A percentile compares a stretch with the other conserved stretches of the same genome.
Conservation (phyloP, 2,888 invertebrate genomes). For the Drosophila bunnanda region DNA sequence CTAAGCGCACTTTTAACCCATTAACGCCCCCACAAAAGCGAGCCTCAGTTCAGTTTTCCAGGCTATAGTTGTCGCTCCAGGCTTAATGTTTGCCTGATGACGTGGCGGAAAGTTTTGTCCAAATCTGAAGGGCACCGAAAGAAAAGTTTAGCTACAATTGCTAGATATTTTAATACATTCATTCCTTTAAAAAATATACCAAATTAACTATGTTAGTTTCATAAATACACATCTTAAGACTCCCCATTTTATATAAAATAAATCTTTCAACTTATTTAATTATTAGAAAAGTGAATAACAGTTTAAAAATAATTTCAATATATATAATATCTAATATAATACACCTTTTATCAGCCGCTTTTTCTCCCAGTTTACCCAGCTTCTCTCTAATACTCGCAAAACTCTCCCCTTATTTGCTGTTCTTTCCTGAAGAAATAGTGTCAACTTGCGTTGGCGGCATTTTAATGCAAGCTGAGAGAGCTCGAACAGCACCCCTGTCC, state of each 20-base stretch:
- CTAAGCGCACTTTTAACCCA: slow-evolving; percentile 79
- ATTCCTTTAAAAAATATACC: too few species aligned
- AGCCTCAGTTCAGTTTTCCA: slow-evolving; percentile 45
- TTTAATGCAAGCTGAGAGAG: slow-evolving; percentile 60
- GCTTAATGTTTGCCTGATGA: slow-evolving; percentile 50
- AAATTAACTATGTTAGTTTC: background rate
- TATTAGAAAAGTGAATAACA: background rate
- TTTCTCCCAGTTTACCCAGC: background rate
- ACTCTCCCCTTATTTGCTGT: slow-evolving; percentile 15
- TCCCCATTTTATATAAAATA: background rate
- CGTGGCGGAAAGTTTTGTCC: slow-evolving; percentile 47
- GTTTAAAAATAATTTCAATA: background rate
- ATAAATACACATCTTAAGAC: background rate
- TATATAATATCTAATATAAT: background rate
- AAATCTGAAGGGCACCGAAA: background rate
- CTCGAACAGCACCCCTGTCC: slow-evolving; percentile 24
- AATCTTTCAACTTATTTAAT: too few species aligned
- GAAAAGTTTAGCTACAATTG: too few species aligned
- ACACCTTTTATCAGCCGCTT: background rate
- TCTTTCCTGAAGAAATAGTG: slow-evolving; percentile 72
- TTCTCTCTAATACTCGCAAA: background rate
- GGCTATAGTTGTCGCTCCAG: slow-evolving; percentile 33
- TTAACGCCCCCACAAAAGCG: slow-evolving; percentile 68
- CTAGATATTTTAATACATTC: too few species aligned
- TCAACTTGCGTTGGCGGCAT: slow-evolving; percentile 76